Base-by-base conservation (phyloP, 30 jellyfish, hydroid and myxozoan species). In the Hydractinia symbiolongicarpus region DNA sequence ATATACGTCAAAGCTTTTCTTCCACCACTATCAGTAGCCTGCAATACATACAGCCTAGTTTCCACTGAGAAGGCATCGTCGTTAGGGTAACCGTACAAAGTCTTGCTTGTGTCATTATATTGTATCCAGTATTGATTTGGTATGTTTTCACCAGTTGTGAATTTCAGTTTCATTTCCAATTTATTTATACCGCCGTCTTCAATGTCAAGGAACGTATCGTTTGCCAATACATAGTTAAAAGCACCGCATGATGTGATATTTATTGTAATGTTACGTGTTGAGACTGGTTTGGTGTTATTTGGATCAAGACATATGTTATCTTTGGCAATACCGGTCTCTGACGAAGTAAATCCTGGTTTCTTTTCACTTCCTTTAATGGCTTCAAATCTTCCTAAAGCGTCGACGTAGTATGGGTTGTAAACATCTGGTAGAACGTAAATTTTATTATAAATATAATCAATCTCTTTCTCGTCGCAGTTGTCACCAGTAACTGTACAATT, bases 121-220 rank as follows among this genome's bases (percentile, higher is more conserved):
- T 79, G 87, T 9, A 79, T n/a, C 87, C 87, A 79, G 50, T 79
- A 68, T 10, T 66, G 10, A 66, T 5, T 40, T 56, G 83, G 83
- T 5, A 79, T 30, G 5, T 61, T 20, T 49, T 8, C 50, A 16
- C 66, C 66, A 67, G 64, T 67, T 10, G 13, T 61, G 4, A 79
- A 79, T 21, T 53, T 61, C 82, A 79, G 5, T 5, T 9, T 19
- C 2, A 61, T 9, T 21, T 69, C 20, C 6, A 79, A 57, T 49
- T 79, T 79, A 9, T 40, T 20, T 16, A 67, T 20, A 4, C n/a
- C 44, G 8, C 84, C 84, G 57, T 58, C 70, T 60, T 79, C 84
- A 7, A 10, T 19, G 67, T 53, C 87, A 14, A 15, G 40, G 54
- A 79, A 79, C 7, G 50, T 79, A 14, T 61, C 72, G 14, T 79